Conservation (phyloP, 2,113 vertebrate genomes). For the Cichladusa arquata region DNA sequence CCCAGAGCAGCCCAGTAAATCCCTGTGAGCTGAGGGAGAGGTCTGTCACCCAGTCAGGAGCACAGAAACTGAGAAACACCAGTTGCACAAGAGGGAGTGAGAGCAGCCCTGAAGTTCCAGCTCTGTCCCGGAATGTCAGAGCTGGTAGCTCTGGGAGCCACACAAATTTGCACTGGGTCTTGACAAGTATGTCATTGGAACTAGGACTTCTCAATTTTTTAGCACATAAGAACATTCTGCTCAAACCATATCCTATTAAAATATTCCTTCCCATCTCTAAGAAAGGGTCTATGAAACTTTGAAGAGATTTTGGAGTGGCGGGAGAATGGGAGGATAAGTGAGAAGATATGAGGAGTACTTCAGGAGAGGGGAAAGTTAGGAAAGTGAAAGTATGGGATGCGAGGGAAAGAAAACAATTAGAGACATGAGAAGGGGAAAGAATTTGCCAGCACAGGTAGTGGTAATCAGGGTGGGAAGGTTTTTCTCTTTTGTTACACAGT, state of each 20-base stretch:
- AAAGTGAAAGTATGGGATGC: neutral
- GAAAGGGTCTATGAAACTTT: neutral
- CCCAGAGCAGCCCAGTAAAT: neutral
- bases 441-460: neutral
- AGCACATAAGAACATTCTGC: rapidly evolving
- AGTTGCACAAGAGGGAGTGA: neutral
- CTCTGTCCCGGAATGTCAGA: neutral
- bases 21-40: neutral
- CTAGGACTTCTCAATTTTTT: neutral
- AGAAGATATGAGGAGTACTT: neutral
- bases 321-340: neutral
- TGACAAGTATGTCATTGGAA: neutral
- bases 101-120: neutral
- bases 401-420: neutral
- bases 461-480: neutral
- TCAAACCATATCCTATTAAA: neutral
- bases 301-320: neutral
- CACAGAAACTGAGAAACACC: neutral
- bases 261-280: neutral
- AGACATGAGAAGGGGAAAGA: neutral
- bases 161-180: neutral
- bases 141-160: neutral
- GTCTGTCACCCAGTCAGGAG: neutral
- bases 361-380: neutral
- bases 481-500: neutral